Base-by-base conservation (phyloP, 2,888 invertebrate species). In the Parnassius smintheus region DNA sequence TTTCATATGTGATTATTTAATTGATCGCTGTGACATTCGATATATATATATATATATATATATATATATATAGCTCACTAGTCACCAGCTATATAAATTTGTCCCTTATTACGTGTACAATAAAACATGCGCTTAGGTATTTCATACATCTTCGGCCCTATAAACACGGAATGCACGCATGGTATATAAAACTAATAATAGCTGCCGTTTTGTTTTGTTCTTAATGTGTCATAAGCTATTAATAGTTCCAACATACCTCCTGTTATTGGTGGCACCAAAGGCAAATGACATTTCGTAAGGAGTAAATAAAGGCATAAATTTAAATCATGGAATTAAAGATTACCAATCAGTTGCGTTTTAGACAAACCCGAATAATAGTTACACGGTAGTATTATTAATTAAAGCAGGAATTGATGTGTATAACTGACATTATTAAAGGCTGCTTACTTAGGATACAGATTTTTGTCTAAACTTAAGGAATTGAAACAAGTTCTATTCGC, bases 1-100 rank as follows among this genome's bases (percentile, higher is more conserved):
- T 56, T 50, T 51, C 66, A 65, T 64, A 67, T 64, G 42, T 57
- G 51, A 54, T 53, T 62, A 35, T 61, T 69, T 65, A 67, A 65
- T 68, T 69, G 68, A 75, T 73, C 71, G 69, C 70, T 73, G 18
- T 18, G 74, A 70, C 72, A 75, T 73, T 74, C 68, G 72, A 73
- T 67, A 68, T 70, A 69, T 70, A 66, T 62, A 18, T 18, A 18
- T 18, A 18, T 18, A 18, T 18, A 18, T 18, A 18, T 18, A 18
- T 18, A 18, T 18, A 18, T 18, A 18, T 18, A 18, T 18, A 18
- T 18, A 18, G 18, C 66, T 66, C 68, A 68, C 64, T 68, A 68
- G 66, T 66, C 68, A 68, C 64, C 68, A 68, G 66, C 66, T 57
- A 58, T 65, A 69, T 67, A 72, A 72, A 74, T 70, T 45, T 48